Base-by-base conservation (phyloP, 2,888 invertebrate species). In the Mimachlamys varia region DNA sequence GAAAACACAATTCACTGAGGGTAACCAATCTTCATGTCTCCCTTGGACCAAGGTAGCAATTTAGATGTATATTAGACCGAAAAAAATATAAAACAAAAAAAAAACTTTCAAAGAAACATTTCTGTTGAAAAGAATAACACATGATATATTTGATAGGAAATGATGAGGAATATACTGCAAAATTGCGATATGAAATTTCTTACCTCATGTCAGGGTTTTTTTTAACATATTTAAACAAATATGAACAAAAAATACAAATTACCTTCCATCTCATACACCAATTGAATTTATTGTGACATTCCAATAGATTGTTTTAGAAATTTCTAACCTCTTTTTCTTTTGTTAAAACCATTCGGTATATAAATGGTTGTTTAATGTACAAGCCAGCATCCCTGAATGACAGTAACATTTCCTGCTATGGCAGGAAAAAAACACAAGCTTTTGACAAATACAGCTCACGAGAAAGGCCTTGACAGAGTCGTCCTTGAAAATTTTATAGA, bases 401-500 rank as follows among this genome's bases (percentile, higher is more conserved):
- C 13, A 33, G 76, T 10, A 27, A 76, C 76, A 33, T 76, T 76
- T 76, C 27, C 10, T 27, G 12, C 33, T 10, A 2, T 7, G 7
- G 33, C 27, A 22, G 76, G n/a, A 76, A 76, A 76, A 53, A 12
- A 27, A 33, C 0, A 33, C 27, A 33, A 27, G 27, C 33, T 76
- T 33, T 76, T 27, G 33, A 76, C 76, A 22, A 76, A 76, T 76
- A 76, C 33, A 76, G 33, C 33, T 22, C 27, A 2, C 76, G 13
- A 13, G 22, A 33, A 76, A 76, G 12, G 76, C 76, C 76, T 33
- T 22, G 13, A 76, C 33, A 76, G 12, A 33, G 27, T 76, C 27
- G 76, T 76, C 76, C 76, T 76, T 76, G 76, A 76, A 76, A n/a
- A 76, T 76, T 76, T 76, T 76, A 62, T 62, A n/a, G n/a, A 62